Evolutionary conservation across 1,140 invertebrate species (phyloP), one percentile per base, ranked within the genome.

Genomic region (Stegodyphus dumicola): DNA sequence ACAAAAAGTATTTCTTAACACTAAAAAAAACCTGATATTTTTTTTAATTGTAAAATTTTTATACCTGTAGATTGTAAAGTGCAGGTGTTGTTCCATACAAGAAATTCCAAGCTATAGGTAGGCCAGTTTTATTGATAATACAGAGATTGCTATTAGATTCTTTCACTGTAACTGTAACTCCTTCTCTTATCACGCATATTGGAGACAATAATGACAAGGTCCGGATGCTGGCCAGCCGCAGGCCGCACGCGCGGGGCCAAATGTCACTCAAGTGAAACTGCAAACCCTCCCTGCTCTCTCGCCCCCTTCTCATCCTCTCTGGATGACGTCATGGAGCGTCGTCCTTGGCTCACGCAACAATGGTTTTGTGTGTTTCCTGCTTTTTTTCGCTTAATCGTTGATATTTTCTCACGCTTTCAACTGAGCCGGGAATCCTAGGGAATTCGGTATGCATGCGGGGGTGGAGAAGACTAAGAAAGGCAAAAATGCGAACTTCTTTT

Each of bases 281-380:
- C 7, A 18, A 4, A 15, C n/a, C 71, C 9, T 53, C 17, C 7
- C 15, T n/a, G 6, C 49, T 52, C n/a, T 10, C n/a, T 52, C n/a
- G 15, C n/a, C 71, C 52, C 33, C 33, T 33, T 33, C 33, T 33
- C 33, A 33, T 11, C 54, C 73, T 15, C 54, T 18, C 60, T 65
- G 13, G 17, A 60, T 65, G 56, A 77, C 60, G 75, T 77, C 56
- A 77, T 33, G 48, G 75, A 65, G 75, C 75, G 75, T 64, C 75
- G 75, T 64, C 75, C 75, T 77, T 77, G 75, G 75, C 33, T 48
- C 75, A 77, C 75, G 75, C 75, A 77, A 65, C 75, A 65, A 52
- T 65, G 75, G n/a, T 65, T 77, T 77, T 77, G 75, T 77, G 75
- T 77, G 75, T 77, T 77, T 77, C 75, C 75, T 77, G 75, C 75